A percentile compares a stretch with the other conserved stretches of the same genome.
Evolutionary conservation across 2,113 vertebrate species (phyloP).

Genomic region (Bujurquina vittata): DNA sequence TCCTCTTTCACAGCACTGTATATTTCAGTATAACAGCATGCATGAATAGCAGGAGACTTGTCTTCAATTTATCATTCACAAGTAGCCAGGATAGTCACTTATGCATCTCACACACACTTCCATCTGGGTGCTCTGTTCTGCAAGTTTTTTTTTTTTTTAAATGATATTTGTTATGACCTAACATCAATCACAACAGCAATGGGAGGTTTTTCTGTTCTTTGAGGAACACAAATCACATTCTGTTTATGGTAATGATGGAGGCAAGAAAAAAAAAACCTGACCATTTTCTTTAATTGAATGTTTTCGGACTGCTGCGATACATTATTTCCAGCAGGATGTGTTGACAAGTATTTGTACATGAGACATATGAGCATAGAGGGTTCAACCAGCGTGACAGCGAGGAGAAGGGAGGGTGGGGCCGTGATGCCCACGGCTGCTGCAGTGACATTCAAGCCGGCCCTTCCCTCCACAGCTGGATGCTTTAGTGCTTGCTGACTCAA

Average conservation of each 20-base stretch:
- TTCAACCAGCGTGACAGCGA: neutral
- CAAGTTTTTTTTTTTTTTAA: neutral
- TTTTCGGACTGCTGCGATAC: neutral
- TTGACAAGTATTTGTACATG: neutral
- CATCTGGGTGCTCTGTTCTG: neutral
- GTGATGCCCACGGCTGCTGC: conserved; percentile 20
- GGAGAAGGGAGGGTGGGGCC: neutral
- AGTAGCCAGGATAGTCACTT: neutral
- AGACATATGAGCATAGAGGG: neutral
- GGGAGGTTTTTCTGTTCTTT: neutral
- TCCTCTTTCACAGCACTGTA: neutral
- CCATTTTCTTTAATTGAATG: neutral
- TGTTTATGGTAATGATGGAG: neutral
- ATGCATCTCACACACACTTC: neutral
- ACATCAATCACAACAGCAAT: neutral
- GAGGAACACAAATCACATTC: neutral
- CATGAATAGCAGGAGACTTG: neutral
- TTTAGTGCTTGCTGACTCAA: conserved; percentile 54
- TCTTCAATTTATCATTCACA: neutral
- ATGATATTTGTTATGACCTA: neutral
- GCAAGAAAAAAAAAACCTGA: neutral
- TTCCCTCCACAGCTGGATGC: conserved; percentile 56
- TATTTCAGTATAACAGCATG: neutral
- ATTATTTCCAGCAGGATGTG: neutral
- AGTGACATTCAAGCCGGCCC: conserved; percentile 50